phyloP scores from a whole-genome alignment of 64 coral and sea anemone genomes.

The Anthopleura sola region DNA sequence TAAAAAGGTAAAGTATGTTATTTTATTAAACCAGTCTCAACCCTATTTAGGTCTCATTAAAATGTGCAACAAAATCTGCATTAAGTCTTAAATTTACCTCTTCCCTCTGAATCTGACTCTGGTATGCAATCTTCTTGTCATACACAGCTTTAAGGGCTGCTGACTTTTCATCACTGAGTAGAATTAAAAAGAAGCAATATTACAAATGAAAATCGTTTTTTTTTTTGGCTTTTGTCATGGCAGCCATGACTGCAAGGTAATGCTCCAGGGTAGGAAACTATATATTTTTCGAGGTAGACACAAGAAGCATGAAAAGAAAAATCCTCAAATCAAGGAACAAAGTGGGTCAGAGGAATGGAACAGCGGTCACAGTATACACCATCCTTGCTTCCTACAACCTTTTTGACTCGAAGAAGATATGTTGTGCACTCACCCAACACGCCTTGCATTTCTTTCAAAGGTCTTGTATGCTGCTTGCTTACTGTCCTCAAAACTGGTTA shows the following conservation, averaged over 20 bases:
- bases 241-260: no score
- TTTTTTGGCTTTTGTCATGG: no score
- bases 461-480: constrained; percentile 82
- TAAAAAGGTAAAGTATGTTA: background rate
- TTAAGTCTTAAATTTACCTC: constrained; percentile 36
- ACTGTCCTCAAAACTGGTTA: constrained; percentile 71
- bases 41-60: background rate
- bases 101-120: constrained; percentile 66
- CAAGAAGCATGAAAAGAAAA: no score
- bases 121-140: constrained; percentile 68
- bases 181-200: background rate
- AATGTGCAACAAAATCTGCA: no score
- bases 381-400: no score
- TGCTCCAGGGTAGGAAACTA: no score
- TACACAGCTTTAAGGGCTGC: constrained; percentile 48
- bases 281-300: no score
- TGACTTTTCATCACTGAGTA: constrained; percentile 43
- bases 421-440: constrained; percentile 66
- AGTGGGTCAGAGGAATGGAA: background rate
- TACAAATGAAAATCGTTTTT: background rate
- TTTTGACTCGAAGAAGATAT: no score
- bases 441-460: constrained; percentile 70
- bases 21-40: background rate
- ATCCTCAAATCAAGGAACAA: no score
- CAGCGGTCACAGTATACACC: no score